Conservation (phyloP, 2,797 vertebrate species). For the Todus mexicanus region DNA sequence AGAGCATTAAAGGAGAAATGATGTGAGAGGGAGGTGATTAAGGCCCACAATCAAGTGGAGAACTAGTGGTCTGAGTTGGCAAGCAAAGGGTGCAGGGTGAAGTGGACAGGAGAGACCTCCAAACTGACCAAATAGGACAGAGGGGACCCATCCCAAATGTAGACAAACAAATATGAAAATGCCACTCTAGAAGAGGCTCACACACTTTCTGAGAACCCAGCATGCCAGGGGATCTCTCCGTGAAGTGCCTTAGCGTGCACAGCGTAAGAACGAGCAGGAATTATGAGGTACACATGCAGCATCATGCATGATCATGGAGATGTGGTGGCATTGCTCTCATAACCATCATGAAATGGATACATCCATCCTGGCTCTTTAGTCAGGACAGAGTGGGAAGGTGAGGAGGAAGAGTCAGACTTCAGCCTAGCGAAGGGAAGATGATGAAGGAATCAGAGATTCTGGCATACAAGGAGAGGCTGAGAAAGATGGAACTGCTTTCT, state of each 20-base stretch:
- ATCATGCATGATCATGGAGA: fast-evolving
- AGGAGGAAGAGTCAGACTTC: neutral
- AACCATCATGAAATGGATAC: no score
- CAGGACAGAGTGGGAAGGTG: neutral
- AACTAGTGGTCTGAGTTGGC: neutral
- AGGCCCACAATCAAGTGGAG: neutral
- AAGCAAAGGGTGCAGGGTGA: neutral
- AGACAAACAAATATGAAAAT: neutral
- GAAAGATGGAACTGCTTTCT: neutral
- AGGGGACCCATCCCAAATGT: no score
- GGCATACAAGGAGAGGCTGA: neutral
- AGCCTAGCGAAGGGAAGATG: neutral
- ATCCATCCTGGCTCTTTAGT: neutral
- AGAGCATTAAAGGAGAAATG: neutral
- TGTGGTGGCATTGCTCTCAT: fast-evolving
- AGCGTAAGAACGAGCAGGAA: neutral
- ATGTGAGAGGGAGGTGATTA: neutral
- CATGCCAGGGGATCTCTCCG: neutral
- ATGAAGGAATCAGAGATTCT: neutral
- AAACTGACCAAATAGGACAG: neutral
- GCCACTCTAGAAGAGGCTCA: neutral
- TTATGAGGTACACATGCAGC: neutral
- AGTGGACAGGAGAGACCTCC: neutral
- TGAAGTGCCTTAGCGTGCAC: no score
- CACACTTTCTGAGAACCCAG: neutral